Conservation (phyloP, 1,140 invertebrate genomes). For the Panagrolaimus sp. region DNA sequence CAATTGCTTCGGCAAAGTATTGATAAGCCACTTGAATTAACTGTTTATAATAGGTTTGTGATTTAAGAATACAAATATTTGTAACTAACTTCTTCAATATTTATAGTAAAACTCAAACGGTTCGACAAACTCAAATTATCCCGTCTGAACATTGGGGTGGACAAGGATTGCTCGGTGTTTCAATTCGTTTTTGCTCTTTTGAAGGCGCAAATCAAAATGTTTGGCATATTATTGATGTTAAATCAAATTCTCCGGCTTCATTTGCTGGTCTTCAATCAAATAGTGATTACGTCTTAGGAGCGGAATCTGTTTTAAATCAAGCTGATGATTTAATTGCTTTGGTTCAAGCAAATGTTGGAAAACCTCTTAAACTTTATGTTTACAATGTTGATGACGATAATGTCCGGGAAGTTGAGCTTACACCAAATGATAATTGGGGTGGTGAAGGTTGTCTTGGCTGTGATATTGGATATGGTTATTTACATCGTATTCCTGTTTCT, state of each 20-base stretch:
- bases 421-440: slow-evolving; percentile 79
- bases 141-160: slow-evolving; percentile 88
- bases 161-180: slow-evolving; percentile 91
- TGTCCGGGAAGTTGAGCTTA: slow-evolving; percentile 76
- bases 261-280: slow-evolving; percentile 81
- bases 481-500: slow-evolving; percentile 81
- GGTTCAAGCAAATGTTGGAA: slow-evolving; percentile 89
- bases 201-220: slow-evolving; percentile 99
- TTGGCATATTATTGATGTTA: slow-evolving; percentile 76
- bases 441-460: slow-evolving; percentile 93
- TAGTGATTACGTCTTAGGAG: slow-evolving; percentile 95
- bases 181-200: slow-evolving; percentile 97
- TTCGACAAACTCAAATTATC: slow-evolving; percentile 79
- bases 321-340: slow-evolving; percentile 90
- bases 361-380: slow-evolving; percentile 92
- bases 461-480: slow-evolving; percentile 96
- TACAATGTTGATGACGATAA: slow-evolving; percentile 89
- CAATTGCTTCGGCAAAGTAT: slow-evolving; percentile 82
- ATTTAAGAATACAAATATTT: background rate
- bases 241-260: slow-evolving; percentile 88
- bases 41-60: slow-evolving; percentile 76
- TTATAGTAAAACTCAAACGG: slow-evolving; percentile 82
- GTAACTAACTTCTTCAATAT: background rate
- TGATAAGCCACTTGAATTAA: slow-evolving; percentile 80
- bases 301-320: slow-evolving; percentile 92